Percentiles rank a stretch among this genome's conserved stretches.
These are phyloP conservation scores for Ctenopoma kingsleyae DNA, from an alignment of 2,797 vertebrate genomes.

Conservation along the genomic window DNA sequence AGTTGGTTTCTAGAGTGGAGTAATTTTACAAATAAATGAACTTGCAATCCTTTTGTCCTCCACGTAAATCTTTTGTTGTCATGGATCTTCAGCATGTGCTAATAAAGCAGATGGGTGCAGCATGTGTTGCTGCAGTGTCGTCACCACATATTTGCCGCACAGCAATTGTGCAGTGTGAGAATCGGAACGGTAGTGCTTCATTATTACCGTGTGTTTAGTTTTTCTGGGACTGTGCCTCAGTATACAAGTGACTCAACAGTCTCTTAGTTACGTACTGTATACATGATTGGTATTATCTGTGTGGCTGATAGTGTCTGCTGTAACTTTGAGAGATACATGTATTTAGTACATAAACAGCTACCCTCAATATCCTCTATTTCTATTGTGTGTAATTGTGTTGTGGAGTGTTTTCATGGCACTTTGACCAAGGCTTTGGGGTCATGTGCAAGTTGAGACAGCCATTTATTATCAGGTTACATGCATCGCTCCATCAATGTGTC, in stretches of 20 bases:
- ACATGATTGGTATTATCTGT: not conserved
- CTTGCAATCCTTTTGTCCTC: slow-evolving; percentile 5
- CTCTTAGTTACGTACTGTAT: not conserved
- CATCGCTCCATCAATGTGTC: slow-evolving; percentile 14
- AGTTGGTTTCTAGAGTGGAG: not conserved
- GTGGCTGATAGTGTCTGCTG: not conserved
- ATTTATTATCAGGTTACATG: slow-evolving; percentile 20
- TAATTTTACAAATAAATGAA: not conserved
- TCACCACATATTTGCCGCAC: slow-evolving; percentile 9
- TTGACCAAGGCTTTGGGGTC: not conserved
- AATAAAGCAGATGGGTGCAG: slow-evolving; percentile 23
- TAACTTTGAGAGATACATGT: not conserved
- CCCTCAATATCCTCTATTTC: not conserved
- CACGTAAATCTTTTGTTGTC: not conserved
- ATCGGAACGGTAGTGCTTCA: slow-evolving; percentile 1
- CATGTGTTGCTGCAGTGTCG: slow-evolving; percentile 24
- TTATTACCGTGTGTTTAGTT: slow-evolving; percentile 8
- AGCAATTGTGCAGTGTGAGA: slow-evolving; percentile 21
- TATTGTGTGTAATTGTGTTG: no score
- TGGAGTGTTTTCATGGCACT: not conserved
- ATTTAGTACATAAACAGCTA: no score
- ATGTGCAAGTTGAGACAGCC: slow-evolving; percentile 10
- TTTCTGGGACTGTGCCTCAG: not conserved
- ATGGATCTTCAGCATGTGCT: not conserved
- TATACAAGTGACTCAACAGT: not conserved